These are phyloP conservation scores for Dinothrombium tinctorium DNA, from an alignment of 1,140 invertebrate genomes.

Conservation along the genomic window DNA sequence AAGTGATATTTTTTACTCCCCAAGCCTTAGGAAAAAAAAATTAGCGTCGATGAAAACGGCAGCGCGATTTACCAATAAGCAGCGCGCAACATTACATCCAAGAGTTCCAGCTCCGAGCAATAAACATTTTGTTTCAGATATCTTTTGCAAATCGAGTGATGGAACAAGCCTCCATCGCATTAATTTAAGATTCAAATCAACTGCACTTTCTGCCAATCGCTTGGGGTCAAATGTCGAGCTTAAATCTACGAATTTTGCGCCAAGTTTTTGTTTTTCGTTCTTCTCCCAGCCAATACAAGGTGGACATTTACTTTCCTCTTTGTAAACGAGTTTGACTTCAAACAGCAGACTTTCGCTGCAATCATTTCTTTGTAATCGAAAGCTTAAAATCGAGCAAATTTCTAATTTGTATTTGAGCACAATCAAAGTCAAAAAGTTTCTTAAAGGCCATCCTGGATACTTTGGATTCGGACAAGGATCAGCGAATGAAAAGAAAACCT, in stretches of 20 bases:
- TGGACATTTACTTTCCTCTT: constrained; percentile 14
- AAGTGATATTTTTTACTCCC: constrained; percentile 73
- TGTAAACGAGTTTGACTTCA: neutral
- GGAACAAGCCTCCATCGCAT: constrained; percentile 94
- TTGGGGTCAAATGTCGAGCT: constrained; percentile 59
- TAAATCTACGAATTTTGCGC: constrained; percentile 55
- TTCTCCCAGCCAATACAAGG: constrained; percentile 73
- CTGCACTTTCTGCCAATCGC: constrained; percentile 53
- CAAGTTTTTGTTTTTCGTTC: constrained; percentile 60
- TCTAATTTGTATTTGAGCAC: constrained; percentile 17
- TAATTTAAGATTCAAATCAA: constrained; percentile 80
- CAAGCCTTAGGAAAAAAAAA: constrained; percentile 42
- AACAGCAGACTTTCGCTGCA: neutral
- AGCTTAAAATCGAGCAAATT: neutral
- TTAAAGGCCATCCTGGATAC: constrained; percentile 59
- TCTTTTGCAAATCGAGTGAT: constrained; percentile 55
- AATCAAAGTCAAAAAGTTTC: constrained; percentile 51
- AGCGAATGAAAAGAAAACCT: constrained; percentile 36
- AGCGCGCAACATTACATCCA: constrained; percentile 81
- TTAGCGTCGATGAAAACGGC: neutral
- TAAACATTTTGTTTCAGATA: constrained; percentile 55
- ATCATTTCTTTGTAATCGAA: neutral
- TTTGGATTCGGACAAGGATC: constrained; percentile 46
- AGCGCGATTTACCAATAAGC: constrained; percentile 38
- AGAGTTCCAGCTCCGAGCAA: constrained; percentile 88